Evolutionary conservation across 2,113 vertebrate genomes (phyloP).

Genomic region (Terrapene triunguis): DNA sequence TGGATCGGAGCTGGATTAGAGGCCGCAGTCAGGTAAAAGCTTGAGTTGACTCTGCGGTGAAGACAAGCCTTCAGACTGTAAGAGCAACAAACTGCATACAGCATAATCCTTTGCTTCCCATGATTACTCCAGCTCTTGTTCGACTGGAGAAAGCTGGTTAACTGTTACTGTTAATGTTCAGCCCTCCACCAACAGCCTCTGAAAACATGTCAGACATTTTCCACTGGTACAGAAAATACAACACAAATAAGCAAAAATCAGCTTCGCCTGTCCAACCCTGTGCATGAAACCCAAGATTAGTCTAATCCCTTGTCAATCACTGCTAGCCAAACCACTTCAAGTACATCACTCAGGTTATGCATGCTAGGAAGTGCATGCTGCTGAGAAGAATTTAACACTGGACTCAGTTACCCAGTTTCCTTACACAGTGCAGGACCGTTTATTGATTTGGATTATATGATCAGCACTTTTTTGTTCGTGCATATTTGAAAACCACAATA

Average conservation of each 20-base stretch:
- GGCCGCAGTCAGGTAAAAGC: accelerated
- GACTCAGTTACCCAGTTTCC: not conserved
- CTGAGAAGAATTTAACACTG: slow-evolving; percentile 2
- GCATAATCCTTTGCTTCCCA: not conserved
- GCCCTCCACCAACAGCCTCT: not conserved
- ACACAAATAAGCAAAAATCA: not conserved
- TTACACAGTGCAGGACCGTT: not conserved
- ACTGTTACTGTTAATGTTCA: not conserved
- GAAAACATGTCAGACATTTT: not conserved
- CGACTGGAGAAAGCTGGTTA: not conserved
- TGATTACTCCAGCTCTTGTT: not conserved
- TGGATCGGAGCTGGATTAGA: not conserved
- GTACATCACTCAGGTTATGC: slow-evolving; percentile 39
- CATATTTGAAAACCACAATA: not conserved
- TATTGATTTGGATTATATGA: not conserved
- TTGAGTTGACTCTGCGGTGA: not conserved
- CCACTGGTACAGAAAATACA: not conserved
- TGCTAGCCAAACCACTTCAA: slow-evolving; percentile 44
- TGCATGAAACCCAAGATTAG: slow-evolving; percentile 43
- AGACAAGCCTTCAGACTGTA: not conserved
- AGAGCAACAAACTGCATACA: not conserved
- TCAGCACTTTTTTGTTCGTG: slow-evolving; percentile 6
- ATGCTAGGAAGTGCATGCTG: slow-evolving; percentile 16
- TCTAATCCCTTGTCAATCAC: slow-evolving; percentile 45
- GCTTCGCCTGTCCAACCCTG: not conserved